Evolutionary conservation across 92 coral and sea anemone genomes (phyloP).

Genomic region (Blastomussa wellsi): DNA sequence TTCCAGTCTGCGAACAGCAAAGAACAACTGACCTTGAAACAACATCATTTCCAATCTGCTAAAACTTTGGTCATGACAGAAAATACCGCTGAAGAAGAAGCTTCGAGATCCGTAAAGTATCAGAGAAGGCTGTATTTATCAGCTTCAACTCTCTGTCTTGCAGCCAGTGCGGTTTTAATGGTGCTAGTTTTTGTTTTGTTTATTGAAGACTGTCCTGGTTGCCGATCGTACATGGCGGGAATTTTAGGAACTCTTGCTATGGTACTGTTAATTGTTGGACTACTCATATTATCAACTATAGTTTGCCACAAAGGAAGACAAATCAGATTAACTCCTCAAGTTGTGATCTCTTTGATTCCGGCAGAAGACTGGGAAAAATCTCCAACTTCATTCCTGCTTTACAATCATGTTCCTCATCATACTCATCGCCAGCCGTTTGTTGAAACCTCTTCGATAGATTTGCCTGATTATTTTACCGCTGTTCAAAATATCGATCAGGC

Average conservation of each 20-base stretch:
- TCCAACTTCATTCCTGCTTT: slow-evolving; percentile 46
- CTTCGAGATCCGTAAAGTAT: neutral
- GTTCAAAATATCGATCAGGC: neutral
- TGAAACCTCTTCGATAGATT: neutral
- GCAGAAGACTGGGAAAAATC: slow-evolving; percentile 64
- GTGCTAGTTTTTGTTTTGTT: neutral
- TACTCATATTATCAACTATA: neutral
- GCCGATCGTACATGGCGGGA: neutral
- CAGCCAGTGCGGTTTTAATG: neutral
- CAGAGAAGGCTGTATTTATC: neutral
- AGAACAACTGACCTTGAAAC: neutral
- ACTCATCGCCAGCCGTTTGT: slow-evolving; percentile 23
- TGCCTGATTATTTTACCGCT: slow-evolving; percentile 15
- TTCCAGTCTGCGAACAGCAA: neutral
- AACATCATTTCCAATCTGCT: neutral
- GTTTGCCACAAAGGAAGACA: slow-evolving; percentile 2
- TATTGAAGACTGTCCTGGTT: neutral
- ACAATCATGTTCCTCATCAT: slow-evolving; percentile 6
- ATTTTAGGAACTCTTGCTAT: neutral
- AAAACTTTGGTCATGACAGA: neutral
- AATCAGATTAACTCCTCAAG: slow-evolving; percentile 4
- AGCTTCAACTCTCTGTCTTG: neutral
- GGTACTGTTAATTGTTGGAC: neutral
- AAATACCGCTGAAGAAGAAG: neutral
- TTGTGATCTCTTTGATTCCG: slow-evolving; percentile 65